Conservation (phyloP, 1,140 invertebrate species). For the Harlomillsia oculata region DNA sequence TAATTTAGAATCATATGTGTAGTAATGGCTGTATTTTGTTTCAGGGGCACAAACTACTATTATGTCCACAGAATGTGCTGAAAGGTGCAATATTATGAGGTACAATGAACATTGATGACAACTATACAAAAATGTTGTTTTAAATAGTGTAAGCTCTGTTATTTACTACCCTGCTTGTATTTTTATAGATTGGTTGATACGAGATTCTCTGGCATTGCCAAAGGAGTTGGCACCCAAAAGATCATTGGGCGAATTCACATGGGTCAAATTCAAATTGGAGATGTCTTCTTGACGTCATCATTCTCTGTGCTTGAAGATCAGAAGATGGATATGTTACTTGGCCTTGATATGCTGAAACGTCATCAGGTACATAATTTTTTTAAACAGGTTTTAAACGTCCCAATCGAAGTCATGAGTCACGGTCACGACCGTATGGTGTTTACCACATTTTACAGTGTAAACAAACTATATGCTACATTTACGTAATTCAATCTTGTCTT, state of each 20-base stretch:
- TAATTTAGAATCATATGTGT: neutral
- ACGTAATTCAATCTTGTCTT: no score
- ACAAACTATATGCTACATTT: no score
- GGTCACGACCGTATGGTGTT: no score
- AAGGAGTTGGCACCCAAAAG: slow-evolving; percentile 89
- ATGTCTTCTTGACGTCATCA: slow-evolving; percentile 85
- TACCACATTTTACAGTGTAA: neutral
- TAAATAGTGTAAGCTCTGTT: no score
- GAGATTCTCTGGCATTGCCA: slow-evolving; percentile 86
- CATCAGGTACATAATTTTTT: slow-evolving; percentile 59
- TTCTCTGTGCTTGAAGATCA: slow-evolving; percentile 97
- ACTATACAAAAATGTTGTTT: no score
- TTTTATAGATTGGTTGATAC: slow-evolving; percentile 85
- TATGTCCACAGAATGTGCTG: slow-evolving; percentile 83
- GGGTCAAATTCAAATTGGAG: slow-evolving; percentile 92
- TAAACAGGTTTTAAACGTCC: neutral
- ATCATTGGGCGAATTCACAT: slow-evolving; percentile 94
- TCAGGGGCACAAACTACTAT: slow-evolving; percentile 84
- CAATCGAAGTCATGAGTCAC: neutral
- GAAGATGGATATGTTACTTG: slow-evolving; percentile 96
- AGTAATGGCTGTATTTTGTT: slow-evolving; percentile 13
- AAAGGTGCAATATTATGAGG: slow-evolving; percentile 93
- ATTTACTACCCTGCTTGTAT: no score
- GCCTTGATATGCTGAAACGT: slow-evolving; percentile 92
- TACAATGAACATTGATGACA: no score